Evolutionary conservation across 2,797 vertebrate species (phyloP).

Genomic region (Sebastolobus altivelis): DNA sequence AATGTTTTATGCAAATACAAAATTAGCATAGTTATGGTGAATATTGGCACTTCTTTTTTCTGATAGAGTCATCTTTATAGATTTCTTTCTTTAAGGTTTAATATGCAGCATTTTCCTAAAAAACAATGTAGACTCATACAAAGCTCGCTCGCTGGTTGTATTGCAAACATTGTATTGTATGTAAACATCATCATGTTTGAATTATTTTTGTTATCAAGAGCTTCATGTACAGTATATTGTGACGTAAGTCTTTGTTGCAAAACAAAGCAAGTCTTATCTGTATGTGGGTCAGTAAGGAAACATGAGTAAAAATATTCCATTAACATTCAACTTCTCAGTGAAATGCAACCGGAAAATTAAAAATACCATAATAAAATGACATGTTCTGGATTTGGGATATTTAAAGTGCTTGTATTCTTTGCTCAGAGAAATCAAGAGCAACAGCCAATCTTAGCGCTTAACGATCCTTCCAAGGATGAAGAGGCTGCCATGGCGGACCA

Average conservation of each 20-base stretch:
- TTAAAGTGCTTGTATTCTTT: conserved; percentile 9
- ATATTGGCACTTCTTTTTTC: not conserved
- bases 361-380: not conserved
- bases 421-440: conserved; percentile 1
- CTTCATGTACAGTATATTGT: conserved; percentile 1
- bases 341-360: not conserved
- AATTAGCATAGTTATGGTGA: not conserved
- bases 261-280: conserved; percentile 58
- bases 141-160: too few relatives aligned
- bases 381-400: not conserved
- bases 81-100: not conserved
- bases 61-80: not conserved
- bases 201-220: conserved; percentile 32
- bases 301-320: not conserved
- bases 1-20: not conserved
- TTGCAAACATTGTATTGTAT: not conserved
- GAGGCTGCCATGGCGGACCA: conserved; percentile 47
- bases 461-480: conserved; percentile 28
- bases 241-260: conserved; percentile 53
- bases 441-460: conserved; percentile 26
- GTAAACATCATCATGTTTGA: not conserved
- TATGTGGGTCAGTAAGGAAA: conserved; percentile 37
- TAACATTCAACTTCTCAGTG: not conserved
- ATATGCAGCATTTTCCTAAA: not conserved
- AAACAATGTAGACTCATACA: not conserved